phyloP scores from a whole-genome alignment of 2,888 invertebrate species.

The Andrena camellia region DNA sequence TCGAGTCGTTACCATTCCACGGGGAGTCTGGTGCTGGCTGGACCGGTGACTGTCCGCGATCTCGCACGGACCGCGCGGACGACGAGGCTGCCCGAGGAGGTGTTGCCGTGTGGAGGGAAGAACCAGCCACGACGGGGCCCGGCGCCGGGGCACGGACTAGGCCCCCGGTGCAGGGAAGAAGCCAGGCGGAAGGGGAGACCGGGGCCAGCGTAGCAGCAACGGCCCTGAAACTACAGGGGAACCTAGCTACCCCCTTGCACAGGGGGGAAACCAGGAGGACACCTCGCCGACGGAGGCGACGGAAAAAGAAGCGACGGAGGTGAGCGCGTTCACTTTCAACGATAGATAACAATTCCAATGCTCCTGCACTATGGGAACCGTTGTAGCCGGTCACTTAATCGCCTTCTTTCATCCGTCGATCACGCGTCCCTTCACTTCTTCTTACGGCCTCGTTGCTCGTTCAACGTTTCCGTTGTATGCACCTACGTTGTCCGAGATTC shows the following conservation, averaged over 20 bases:
- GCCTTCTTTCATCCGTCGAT: background rate
- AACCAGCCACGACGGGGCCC: constrained; percentile 83
- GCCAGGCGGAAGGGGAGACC: constrained; percentile 68
- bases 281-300: constrained; percentile 83
- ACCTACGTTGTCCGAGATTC: no score
- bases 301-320: constrained; percentile 85
- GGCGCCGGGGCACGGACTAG: constrained; percentile 82
- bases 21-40: constrained; percentile 56
- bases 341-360: background rate
- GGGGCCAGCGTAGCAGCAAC: constrained; percentile 80
- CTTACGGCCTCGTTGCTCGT: background rate
- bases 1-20: constrained; percentile 53
- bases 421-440: constrained; percentile 7
- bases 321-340: constrained; percentile 66
- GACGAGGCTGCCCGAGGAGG: constrained; percentile 36
- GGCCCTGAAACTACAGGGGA: constrained; percentile 82
- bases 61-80: constrained; percentile 49
- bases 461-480: background rate
- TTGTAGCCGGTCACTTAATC: background rate
- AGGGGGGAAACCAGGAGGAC: constrained; percentile 81
- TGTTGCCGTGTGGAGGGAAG: constrained; percentile 58
- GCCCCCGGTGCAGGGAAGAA: constrained; percentile 84
- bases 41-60: constrained; percentile 79
- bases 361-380: background rate
- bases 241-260: constrained; percentile 80